Conservation (phyloP, 2,113 vertebrate species). For the Rhizomys pruinosus region DNA sequence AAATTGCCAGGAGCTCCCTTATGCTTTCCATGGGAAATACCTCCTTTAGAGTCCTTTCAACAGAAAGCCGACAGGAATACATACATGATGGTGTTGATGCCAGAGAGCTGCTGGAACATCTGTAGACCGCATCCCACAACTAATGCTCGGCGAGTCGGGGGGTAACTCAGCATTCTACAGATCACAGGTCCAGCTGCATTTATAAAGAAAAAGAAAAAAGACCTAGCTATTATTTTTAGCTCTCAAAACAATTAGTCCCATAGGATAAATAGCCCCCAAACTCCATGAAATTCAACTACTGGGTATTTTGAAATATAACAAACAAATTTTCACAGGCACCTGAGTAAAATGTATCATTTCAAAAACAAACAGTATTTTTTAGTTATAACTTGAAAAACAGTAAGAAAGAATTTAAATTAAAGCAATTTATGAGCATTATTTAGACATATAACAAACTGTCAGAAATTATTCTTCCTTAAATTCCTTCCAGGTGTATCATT, state of each 20-base stretch:
- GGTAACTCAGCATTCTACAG: slow-evolving; percentile 96
- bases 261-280: slow-evolving; percentile 72
- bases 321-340: slow-evolving; percentile 13
- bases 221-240: slow-evolving; percentile 77
- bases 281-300: slow-evolving; percentile 66
- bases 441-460: slow-evolving; percentile 2
- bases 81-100: slow-evolving; percentile 99
- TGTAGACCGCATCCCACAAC: slow-evolving; percentile 97
- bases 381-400: neutral
- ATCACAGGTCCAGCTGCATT: slow-evolving; percentile 94
- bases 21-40: slow-evolving; percentile 7
- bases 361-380: neutral
- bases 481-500: neutral
- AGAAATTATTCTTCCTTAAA: slow-evolving; percentile 48
- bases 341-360: neutral
- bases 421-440: neutral
- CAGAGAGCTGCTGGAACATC: slow-evolving; percentile 98
- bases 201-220: slow-evolving; percentile 78
- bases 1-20: neutral
- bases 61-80: slow-evolving; percentile 85
- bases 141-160: slow-evolving; percentile 95
- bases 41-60: slow-evolving; percentile 58
- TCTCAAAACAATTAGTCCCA: slow-evolving; percentile 37
- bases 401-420: slow-evolving; percentile 41
- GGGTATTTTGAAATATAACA: slow-evolving; percentile 22